Percentiles rank a stretch among this genome's conserved stretches.
phyloP scores from a whole-genome alignment of 92 coral and sea anemone genomes.

The Actinernus sp. region DNA sequence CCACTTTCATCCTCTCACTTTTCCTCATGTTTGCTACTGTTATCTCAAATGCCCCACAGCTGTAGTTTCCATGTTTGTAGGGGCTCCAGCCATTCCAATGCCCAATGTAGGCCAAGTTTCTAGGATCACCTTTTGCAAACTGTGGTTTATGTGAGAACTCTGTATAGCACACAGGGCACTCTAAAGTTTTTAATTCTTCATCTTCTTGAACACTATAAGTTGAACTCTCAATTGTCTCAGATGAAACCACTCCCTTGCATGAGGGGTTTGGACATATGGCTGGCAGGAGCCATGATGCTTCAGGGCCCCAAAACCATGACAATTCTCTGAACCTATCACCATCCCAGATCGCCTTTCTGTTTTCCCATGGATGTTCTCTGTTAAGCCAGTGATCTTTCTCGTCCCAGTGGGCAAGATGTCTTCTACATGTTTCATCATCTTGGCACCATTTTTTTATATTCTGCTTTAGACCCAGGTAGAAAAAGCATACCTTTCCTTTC shows the following conservation, averaged over 20 bases:
- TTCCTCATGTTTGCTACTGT: not conserved
- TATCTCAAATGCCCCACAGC: not conserved
- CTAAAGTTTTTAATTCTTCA: not conserved
- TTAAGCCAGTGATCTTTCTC: slow-evolving; percentile 73
- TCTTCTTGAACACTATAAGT: not conserved
- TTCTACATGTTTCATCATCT: slow-evolving; percentile 64
- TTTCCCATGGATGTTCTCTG: slow-evolving; percentile 38
- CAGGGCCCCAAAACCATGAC: slow-evolving; percentile 72
- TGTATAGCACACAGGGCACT: slow-evolving; percentile 37
- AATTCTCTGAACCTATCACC: slow-evolving; percentile 62
- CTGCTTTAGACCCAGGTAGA: slow-evolving; percentile 62
- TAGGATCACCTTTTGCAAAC: slow-evolving; percentile 71
- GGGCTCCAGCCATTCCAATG: not conserved
- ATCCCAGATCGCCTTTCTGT: slow-evolving; percentile 60
- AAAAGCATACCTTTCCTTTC: slow-evolving; percentile 54
- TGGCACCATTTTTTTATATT: slow-evolving; percentile 63
- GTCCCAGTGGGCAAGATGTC: slow-evolving; percentile 71
- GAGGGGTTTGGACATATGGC: slow-evolving; percentile 56
- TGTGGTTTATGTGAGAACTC: slow-evolving; percentile 50
- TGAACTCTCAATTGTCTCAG: not conserved
- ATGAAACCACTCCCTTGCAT: slow-evolving; percentile 43
- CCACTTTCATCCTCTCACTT: not conserved
- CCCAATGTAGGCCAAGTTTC: slow-evolving; percentile 72
- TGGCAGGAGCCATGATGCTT: slow-evolving; percentile 64
- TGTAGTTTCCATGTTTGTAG: not conserved